These are phyloP conservation scores for Myzus persicae DNA, from an alignment of 1,140 invertebrate species.

Conservation along the genomic window DNA sequence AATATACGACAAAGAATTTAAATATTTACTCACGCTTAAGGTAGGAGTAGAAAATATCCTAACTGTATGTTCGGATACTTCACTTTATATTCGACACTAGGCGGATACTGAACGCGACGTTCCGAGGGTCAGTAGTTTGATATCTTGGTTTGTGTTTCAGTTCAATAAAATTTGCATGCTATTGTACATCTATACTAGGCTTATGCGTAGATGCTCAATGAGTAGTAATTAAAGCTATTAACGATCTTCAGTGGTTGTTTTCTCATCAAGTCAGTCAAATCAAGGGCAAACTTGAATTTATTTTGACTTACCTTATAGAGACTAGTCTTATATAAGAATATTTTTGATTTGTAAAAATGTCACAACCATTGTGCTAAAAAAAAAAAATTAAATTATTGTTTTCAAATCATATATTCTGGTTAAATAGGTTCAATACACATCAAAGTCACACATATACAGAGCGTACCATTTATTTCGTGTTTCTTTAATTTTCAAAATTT, in stretches of 20 bases:
- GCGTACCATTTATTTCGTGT: background rate
- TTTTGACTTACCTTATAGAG: conserved; percentile 10
- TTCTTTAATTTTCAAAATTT: background rate
- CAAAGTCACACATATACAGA: background rate
- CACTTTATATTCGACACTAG: conserved; percentile 44
- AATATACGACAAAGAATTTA: background rate
- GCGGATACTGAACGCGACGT: conserved; percentile 35
- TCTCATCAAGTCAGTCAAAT: conserved; percentile 50
- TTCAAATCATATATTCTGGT: background rate
- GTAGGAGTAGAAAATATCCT: background rate
- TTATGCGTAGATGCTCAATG: conserved; percentile 52
- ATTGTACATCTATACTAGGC: conserved; percentile 25
- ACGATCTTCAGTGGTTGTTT: conserved; percentile 56
- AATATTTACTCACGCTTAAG: conserved; percentile 42
- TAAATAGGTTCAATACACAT: background rate
- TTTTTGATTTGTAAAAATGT: background rate
- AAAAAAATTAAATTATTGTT: background rate
- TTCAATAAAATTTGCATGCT: conserved; percentile 57
- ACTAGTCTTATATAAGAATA: background rate
- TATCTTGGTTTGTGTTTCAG: conserved; percentile 46
- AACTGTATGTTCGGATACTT: background rate
- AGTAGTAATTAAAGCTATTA: conserved; percentile 55
- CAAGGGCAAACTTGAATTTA: conserved; percentile 53
- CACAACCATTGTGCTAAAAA: background rate
- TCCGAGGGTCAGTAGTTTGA: conserved; percentile 29